Base-by-base conservation (phyloP, 2,797 vertebrate species). In the Myiothlypis coronata region DNA sequence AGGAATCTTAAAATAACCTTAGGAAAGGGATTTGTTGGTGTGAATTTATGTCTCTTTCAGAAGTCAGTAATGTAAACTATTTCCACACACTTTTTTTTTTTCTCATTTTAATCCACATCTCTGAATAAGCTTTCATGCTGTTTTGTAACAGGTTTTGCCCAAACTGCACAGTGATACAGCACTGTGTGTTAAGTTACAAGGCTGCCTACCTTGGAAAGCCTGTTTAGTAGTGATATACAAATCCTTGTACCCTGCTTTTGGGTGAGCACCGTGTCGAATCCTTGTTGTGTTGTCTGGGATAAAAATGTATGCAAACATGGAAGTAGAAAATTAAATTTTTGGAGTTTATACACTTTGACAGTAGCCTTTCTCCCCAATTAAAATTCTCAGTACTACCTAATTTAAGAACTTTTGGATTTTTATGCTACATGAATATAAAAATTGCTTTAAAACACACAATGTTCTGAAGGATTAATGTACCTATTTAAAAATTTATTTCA, bases 221-320 rank as follows among this genome's bases (percentile, higher is more conserved):
- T 77, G 41, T 87, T 79, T 91, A 85, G 68, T 56, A 47, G 21
- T 74, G 64, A 77, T 77, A 80, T 37, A 53, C 26, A 93, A 93
- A 96, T 80, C 41, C 32, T 76, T 67, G 78, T 89, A 59, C 6
- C 21, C 39, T 74, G 71, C 78, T 77, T 83, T 85, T 4, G 3
- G 56, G 85, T 1, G 0, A 85, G 18, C 20, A 63, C 35, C 2
- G 0, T 59, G 47, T 52, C 22, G 3, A 59, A 63, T 74, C 43
- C 80, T 72, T 55, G 30, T 50, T 35, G 17, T 37, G 27, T 47
- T 50, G 8, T 17, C 68, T 85, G 21, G 56, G 35, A 89, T 80
- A 89, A 89, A 94, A 85, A 77, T 22, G 5, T 14, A 18, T 65
- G 14, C 30, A 27, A 86, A 88, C 32, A 72, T 3, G 1, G 41